A percentile compares a stretch with the other conserved stretches of the same genome.
Conservation (phyloP, 2,113 vertebrate genomes). For the Leptocoma aspasia region DNA sequence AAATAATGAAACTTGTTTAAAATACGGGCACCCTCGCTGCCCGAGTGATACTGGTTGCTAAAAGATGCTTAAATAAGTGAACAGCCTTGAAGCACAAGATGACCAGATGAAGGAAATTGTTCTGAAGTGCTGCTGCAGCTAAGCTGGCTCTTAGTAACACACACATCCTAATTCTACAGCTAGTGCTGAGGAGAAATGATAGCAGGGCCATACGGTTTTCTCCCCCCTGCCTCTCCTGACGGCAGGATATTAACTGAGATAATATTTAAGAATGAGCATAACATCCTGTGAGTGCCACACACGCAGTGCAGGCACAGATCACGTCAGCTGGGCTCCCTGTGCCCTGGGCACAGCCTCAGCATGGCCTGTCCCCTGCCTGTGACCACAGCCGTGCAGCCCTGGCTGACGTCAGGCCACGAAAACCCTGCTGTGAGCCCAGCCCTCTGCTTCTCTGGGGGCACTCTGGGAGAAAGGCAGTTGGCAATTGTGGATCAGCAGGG, state of each 20-base stretch:
- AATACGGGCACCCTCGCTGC: background rate
- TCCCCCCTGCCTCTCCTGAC: background rate
- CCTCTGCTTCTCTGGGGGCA: background rate
- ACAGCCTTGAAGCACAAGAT: background rate
- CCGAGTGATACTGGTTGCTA: background rate
- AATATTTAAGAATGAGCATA: background rate
- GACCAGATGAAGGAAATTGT: background rate
- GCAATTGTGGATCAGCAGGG: background rate
- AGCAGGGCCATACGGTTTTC: background rate
- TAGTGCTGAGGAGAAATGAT: background rate
- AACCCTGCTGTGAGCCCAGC: background rate
- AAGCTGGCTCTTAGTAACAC: background rate
- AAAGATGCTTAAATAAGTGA: background rate
- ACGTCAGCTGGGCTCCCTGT: background rate
- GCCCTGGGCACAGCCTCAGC: background rate
- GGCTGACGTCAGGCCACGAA: rapidly evolving
- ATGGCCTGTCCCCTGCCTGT: background rate
- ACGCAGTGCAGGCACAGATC: background rate
- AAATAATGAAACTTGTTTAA: conserved; percentile 13
- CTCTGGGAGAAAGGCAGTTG: background rate
- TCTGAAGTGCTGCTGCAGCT: background rate
- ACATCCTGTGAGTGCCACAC: background rate
- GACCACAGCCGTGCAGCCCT: rapidly evolving
- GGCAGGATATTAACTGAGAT: background rate
- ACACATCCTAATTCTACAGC: background rate